phyloP scores from a whole-genome alignment of 92 coral and sea anemone species.

The Metridium senile region DNA sequence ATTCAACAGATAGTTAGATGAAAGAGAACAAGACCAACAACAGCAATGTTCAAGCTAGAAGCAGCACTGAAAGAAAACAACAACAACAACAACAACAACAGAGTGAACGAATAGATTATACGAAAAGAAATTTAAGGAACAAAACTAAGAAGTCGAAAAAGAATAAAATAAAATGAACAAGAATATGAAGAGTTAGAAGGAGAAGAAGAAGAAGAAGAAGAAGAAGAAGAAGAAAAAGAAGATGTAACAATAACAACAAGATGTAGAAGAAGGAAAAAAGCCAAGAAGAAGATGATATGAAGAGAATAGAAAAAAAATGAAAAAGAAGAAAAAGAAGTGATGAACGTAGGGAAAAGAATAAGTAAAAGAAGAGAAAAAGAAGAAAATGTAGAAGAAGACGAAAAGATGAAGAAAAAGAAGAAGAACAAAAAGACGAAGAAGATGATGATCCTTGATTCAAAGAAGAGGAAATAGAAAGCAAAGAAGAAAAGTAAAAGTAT shows the following conservation, averaged over 20 bases:
- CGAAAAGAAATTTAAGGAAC: too few species aligned
- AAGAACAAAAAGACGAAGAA: not conserved
- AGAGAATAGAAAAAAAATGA: not conserved
- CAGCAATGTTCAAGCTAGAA: too few species aligned
- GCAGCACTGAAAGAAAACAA: too few species aligned
- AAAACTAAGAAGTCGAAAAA: too few species aligned
- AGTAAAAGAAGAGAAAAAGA: not conserved
- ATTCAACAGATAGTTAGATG: too few species aligned
- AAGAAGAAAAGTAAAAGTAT: not conserved
- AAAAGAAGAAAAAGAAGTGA: not conserved
- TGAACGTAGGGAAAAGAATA: not conserved
- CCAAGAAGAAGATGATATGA: not conserved
- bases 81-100: too few species aligned
- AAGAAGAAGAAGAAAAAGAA: not conserved
- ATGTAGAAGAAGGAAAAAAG: not conserved
- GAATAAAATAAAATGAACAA: too few species aligned
- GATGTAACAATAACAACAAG: not conserved
- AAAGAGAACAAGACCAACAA: too few species aligned
- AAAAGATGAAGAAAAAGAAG: conserved; percentile 2
- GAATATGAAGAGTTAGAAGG: too few species aligned
- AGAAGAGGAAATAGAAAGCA: not conserved
- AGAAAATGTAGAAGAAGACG: not conserved
- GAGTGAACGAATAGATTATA: too few species aligned
- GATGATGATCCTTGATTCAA: too few species aligned
- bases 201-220: not conserved